phyloP scores from a whole-genome alignment of 2,113 vertebrate species.

The Eulacestoma nigropectus region DNA sequence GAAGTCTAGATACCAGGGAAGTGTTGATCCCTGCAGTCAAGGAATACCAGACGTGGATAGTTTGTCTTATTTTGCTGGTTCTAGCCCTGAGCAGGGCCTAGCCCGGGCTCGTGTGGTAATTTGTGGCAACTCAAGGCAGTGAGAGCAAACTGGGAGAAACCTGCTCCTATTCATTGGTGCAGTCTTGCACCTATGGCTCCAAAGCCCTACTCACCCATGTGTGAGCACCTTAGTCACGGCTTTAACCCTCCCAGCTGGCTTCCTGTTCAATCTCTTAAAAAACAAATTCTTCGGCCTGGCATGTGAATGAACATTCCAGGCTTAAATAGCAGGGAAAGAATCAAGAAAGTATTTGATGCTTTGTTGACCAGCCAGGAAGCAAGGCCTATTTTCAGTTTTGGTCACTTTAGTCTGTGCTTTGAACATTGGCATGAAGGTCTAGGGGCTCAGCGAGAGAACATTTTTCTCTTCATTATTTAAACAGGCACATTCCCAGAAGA shows the following conservation, averaged over 20 bases:
- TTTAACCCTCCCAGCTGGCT: background rate
- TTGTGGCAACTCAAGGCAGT: background rate
- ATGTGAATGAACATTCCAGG: background rate
- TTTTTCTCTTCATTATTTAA: conserved; percentile 21
- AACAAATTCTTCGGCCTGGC: background rate
- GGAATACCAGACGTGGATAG: background rate
- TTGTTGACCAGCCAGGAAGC: background rate
- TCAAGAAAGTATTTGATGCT: background rate
- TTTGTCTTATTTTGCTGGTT: background rate
- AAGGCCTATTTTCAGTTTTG: background rate
- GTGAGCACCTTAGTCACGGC: background rate
- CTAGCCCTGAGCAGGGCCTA: background rate
- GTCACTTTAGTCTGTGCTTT: background rate
- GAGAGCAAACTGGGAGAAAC: background rate
- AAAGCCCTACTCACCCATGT: background rate
- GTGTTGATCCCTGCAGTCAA: background rate
- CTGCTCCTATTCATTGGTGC: background rate
- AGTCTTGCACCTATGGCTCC: background rate
- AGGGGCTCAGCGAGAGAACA: background rate
- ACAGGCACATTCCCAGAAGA: conserved; percentile 8
- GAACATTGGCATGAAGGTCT: background rate
- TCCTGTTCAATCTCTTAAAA: background rate
- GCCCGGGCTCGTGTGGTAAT: fast-evolving
- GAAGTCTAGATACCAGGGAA: background rate
- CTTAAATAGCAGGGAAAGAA: background rate